Evolutionary conservation across 2,888 invertebrate species (phyloP).

Genomic region (Pimpla rufipes): DNA sequence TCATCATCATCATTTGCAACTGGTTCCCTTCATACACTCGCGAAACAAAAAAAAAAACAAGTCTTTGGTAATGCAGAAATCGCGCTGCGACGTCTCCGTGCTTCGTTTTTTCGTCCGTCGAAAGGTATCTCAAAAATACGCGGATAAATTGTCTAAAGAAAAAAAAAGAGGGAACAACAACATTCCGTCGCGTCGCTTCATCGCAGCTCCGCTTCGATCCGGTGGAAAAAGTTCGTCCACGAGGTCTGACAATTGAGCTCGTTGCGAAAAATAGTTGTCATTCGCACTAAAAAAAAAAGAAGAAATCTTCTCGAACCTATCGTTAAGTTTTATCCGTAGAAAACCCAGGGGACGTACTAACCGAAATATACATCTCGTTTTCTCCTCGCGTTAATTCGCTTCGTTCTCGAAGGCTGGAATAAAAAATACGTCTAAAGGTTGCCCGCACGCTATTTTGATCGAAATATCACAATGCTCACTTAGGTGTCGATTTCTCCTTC

Average conservation of each 20-base stretch:
- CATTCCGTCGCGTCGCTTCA: slow-evolving; percentile 9
- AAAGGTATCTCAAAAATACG: slow-evolving; percentile 44
- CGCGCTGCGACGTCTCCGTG: slow-evolving; percentile 58
- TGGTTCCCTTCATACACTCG: slow-evolving; percentile 28
- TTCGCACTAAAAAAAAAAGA: slow-evolving; percentile 33
- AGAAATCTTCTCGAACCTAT: slow-evolving; percentile 36
- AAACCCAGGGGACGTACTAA: slow-evolving; percentile 7
- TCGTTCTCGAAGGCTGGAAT: slow-evolving; percentile 15
- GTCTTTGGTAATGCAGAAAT: slow-evolving; percentile 70
- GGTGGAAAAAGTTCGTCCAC: slow-evolving; percentile 16
- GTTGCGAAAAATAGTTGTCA: slow-evolving; percentile 19
- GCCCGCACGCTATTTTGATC: slow-evolving; percentile 69
- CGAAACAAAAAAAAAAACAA: slow-evolving; percentile 40
- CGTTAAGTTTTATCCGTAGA: slow-evolving; percentile 25
- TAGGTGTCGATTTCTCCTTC: slow-evolving; percentile 59
- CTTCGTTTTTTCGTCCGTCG: slow-evolving; percentile 14
- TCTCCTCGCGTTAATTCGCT: slow-evolving; percentile 14
- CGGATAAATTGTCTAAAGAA: slow-evolving; percentile 31
- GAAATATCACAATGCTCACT: slow-evolving; percentile 77
- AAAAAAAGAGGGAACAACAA: slow-evolving; percentile 29
- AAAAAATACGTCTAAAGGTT: slow-evolving; percentile 45
- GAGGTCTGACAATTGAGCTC: slow-evolving; percentile 24
- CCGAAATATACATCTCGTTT: slow-evolving; percentile 45
- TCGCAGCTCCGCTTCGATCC: slow-evolving; percentile 16
- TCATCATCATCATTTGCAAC: slow-evolving; percentile 24